These are phyloP conservation scores for Callopanchax toddi DNA, from an alignment of 2,113 vertebrate genomes.

Conservation along the genomic window DNA sequence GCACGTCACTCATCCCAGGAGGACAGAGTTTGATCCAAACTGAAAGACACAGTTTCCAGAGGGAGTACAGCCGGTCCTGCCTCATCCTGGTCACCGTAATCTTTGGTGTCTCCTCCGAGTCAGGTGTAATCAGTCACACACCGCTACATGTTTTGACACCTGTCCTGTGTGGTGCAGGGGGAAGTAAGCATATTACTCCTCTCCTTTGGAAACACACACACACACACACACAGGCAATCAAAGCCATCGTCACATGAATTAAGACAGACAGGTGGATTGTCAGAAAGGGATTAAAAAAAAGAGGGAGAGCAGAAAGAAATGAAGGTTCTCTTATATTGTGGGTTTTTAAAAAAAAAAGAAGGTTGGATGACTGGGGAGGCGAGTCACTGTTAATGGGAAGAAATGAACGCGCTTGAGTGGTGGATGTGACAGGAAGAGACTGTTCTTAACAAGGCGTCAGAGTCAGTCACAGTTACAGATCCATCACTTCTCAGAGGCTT, in stretches of 20 bases:
- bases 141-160: constrained; percentile 72
- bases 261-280: constrained; percentile 78
- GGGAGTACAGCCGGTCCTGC: constrained; percentile 49
- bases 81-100: constrained; percentile 68
- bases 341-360: constrained; percentile 51
- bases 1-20: constrained; percentile 67
- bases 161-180: constrained; percentile 64
- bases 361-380: constrained; percentile 62
- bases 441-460: constrained; percentile 82
- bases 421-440: constrained; percentile 81
- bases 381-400: constrained; percentile 78
- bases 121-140: constrained; percentile 74
- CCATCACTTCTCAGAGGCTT: constrained; percentile 75
- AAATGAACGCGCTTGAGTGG: constrained; percentile 79
- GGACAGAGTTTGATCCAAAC: constrained; percentile 68
- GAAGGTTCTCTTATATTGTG: constrained; percentile 68
- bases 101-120: constrained; percentile 68
- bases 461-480: constrained; percentile 82
- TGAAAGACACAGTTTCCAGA: constrained; percentile 65
- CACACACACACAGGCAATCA: constrained; percentile 66
- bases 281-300: constrained; percentile 71
- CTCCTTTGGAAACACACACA: constrained; percentile 59
- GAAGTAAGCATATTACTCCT: constrained; percentile 67
- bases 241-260: constrained; percentile 70
- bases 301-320: constrained; percentile 58